A percentile compares a stretch with the other conserved stretches of the same genome.
Evolutionary conservation across 2,113 vertebrate species (phyloP).

Genomic region (Alligator sinensis): DNA sequence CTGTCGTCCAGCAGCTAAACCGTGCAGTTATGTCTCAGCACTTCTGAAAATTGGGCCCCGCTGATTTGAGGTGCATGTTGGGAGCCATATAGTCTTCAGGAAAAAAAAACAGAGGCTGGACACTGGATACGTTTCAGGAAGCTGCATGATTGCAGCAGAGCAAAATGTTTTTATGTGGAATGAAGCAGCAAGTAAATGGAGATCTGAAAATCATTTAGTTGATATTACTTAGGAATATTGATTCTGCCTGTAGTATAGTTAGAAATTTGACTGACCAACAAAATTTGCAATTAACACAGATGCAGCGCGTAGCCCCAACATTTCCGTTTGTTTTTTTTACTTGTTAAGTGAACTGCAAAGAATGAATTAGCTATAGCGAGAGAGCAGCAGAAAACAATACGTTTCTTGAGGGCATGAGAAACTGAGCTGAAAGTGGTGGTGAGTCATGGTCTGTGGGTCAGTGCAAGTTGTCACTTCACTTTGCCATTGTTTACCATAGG

Average conservation of each 20-base stretch:
- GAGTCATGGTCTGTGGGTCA: conserved; percentile 17
- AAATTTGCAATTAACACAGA: conserved; percentile 54
- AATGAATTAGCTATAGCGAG: conserved; percentile 56
- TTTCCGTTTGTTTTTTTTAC: background rate
- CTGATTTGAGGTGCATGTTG: rapidly evolving
- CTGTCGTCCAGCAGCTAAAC: background rate
- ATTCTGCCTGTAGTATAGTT: background rate
- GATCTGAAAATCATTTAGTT: background rate
- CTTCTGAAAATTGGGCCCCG: background rate
- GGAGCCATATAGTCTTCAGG: background rate
- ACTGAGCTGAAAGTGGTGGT: background rate
- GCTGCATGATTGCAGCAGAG: background rate
- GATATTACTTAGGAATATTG: background rate
- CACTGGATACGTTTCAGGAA: background rate
- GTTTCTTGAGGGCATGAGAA: conserved; percentile 8
- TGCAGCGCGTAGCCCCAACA: conserved; percentile 5
- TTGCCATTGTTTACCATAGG: background rate
- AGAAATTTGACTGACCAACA: conserved; percentile 32
- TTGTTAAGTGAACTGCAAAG: conserved; percentile 22
- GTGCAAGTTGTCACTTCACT: background rate
- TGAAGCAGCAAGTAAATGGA: background rate
- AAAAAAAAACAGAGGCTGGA: background rate
- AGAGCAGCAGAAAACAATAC: background rate
- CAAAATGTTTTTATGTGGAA: background rate
- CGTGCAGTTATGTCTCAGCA: background rate